A percentile compares a stretch with the other conserved stretches of the same genome.
phyloP scores from a whole-genome alignment of 37 sponge, comb jelly and placozoan species.

The Eunapius fragilis region DNA sequence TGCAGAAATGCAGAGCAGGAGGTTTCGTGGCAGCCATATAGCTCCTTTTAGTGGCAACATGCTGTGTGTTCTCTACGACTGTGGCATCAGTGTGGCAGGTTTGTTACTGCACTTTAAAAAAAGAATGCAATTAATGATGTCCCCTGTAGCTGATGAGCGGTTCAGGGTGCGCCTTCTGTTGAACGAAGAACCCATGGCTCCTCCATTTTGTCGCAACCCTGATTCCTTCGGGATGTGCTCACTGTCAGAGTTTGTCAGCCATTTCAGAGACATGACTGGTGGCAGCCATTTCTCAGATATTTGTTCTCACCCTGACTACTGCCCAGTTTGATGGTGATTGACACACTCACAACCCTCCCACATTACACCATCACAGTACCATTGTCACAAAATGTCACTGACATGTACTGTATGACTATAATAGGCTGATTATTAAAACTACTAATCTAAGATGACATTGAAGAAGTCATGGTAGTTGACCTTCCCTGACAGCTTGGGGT shows the following conservation, averaged over 20 bases:
- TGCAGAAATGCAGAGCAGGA: not conserved
- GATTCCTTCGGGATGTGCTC: not conserved
- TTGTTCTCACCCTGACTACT: not conserved
- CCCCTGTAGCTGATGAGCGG: not conserved
- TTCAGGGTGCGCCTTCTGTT: not conserved
- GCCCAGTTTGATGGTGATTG: too few species aligned
- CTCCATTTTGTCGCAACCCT: not conserved
- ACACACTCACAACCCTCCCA: not conserved
- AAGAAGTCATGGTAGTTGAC: conserved; percentile 42
- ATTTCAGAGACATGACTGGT: not conserved
- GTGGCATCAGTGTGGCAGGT: not conserved
- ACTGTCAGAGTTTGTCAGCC: not conserved
- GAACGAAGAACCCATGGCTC: not conserved
- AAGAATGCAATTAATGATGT: too few species aligned
- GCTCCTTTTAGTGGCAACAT: not conserved
- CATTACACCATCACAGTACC: not conserved
- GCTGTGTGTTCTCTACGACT: not conserved
- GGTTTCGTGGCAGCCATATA: not conserved
- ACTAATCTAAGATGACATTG: conserved; percentile 38
- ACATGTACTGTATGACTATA: not conserved
- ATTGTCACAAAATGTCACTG: not conserved
- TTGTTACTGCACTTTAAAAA: too few species aligned
- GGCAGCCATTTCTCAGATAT: not conserved
- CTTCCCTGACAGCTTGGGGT: conserved; percentile 34
- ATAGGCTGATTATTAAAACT: not conserved